Conservation (phyloP, 2,113 vertebrate genomes). For the Verasper variegatus region DNA sequence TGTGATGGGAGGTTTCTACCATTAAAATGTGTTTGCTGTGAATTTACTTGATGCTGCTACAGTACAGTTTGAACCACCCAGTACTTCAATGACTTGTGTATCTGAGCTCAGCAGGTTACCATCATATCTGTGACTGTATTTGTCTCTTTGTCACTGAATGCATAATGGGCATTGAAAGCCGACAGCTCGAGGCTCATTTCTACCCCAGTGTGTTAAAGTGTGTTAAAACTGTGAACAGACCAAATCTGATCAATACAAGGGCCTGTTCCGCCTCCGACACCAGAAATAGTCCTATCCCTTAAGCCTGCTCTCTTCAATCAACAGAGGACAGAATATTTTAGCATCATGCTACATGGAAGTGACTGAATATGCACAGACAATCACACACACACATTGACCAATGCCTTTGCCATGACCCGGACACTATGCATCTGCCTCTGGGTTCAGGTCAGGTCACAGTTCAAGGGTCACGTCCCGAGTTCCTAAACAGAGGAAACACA, state of each 20-base stretch:
- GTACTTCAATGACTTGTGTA: neutral
- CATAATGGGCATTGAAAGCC: slow-evolving; percentile 56
- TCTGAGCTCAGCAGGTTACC: slow-evolving; percentile 10
- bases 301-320: neutral
- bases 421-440: neutral
- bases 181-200: slow-evolving; percentile 40
- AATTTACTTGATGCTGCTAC: no score
- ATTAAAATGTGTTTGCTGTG: no score
- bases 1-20: no score
- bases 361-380: neutral
- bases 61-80: neutral
- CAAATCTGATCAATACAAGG: slow-evolving; percentile 55
- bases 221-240: slow-evolving; percentile 28
- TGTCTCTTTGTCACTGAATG: slow-evolving; percentile 19
- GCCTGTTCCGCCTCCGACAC: slow-evolving; percentile 6
- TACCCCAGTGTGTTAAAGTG: slow-evolving; percentile 23
- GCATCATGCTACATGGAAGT: neutral
- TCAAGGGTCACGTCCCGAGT: neutral
- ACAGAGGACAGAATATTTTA: no score
- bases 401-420: neutral
- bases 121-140: neutral
- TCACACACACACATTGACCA: neutral
- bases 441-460: slow-evolving; percentile 1
- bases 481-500: neutral
- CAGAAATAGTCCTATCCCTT: slow-evolving; percentile 6